phyloP scores from a whole-genome alignment of 1,140 invertebrate genomes.

The Venturia canescens region DNA sequence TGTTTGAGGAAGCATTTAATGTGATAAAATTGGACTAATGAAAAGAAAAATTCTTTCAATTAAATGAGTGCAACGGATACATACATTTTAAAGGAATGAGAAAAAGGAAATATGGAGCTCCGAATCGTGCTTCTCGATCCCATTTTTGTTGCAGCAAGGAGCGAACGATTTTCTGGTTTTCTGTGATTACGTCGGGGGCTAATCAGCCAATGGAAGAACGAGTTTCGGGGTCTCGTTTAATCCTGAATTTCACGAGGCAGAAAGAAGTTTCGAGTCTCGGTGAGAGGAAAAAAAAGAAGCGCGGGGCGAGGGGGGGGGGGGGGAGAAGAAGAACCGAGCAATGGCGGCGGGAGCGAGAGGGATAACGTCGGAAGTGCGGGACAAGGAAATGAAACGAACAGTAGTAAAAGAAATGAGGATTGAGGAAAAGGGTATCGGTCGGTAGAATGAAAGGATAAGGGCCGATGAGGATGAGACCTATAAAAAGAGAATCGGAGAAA shows the following conservation, averaged over 20 bases:
- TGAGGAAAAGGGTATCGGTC: conserved; percentile 28
- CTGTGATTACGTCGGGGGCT: conserved; percentile 34
- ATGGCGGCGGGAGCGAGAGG: neutral
- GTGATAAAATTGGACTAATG: no score
- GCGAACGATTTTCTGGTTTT: conserved; percentile 19
- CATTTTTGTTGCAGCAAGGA: neutral
- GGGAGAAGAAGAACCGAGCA: neutral
- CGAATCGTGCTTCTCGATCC: neutral
- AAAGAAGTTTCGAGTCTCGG: conserved; percentile 12
- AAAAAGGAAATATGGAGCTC: neutral
- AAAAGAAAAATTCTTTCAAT: neutral
- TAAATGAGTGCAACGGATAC: neutral
- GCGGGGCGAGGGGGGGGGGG: neutral
- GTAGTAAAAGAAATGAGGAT: conserved; percentile 1
- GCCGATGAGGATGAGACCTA: conserved; percentile 17
- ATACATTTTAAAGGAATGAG: neutral
- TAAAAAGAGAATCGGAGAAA: neutral
- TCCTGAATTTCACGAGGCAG: conserved; percentile 23
- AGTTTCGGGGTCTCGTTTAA: conserved; percentile 33
- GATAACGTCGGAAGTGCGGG: conserved; percentile 14
- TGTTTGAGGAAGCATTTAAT: no score
- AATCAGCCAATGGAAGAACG: conserved; percentile 39
- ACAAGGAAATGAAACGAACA: conserved; percentile 23
- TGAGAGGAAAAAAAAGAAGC: neutral
- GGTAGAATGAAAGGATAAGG: conserved; percentile 14